Evolutionary conservation across 2,113 vertebrate species (phyloP).

Genomic region (Bettongia penicillata): DNA sequence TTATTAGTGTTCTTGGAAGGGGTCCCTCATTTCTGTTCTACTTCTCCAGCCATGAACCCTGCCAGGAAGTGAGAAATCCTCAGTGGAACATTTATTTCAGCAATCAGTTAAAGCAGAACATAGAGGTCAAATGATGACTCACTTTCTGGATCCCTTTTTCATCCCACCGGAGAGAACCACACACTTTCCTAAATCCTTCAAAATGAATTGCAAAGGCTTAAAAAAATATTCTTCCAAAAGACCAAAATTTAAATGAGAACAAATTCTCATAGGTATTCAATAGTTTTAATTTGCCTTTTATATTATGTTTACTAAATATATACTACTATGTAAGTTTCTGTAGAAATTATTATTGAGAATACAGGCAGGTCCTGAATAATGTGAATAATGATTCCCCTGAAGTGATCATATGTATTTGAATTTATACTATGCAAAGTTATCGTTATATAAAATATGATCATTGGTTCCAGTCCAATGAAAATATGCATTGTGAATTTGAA

Average conservation of each 20-base stretch:
- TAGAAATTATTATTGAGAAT: background rate
- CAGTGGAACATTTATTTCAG: constrained; percentile 19
- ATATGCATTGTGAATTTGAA: background rate
- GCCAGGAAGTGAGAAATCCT: constrained; percentile 52
- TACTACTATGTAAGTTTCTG: background rate
- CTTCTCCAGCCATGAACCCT: background rate
- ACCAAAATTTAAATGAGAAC: background rate
- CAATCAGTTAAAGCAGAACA: background rate
- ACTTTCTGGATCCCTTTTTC: background rate
- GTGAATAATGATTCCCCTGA: background rate
- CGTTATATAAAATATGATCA: background rate
- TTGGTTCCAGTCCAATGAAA: background rate
- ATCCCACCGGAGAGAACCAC: background rate
- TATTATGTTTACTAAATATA: background rate
- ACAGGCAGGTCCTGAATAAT: background rate
- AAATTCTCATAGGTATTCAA: background rate
- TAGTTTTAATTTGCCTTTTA: constrained; percentile 29
- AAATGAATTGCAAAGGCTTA: constrained; percentile 20
- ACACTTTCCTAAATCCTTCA: background rate
- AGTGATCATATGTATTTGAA: background rate
- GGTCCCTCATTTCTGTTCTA: background rate
- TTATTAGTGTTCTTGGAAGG: constrained; percentile 38
- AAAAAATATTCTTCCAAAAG: constrained; percentile 26
- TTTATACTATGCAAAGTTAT: background rate
- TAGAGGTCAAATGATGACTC: constrained; percentile 56